These are phyloP conservation scores for Pachypanchax playfairii DNA, from an alignment of 2,113 vertebrate species.

Conservation along the genomic window DNA sequence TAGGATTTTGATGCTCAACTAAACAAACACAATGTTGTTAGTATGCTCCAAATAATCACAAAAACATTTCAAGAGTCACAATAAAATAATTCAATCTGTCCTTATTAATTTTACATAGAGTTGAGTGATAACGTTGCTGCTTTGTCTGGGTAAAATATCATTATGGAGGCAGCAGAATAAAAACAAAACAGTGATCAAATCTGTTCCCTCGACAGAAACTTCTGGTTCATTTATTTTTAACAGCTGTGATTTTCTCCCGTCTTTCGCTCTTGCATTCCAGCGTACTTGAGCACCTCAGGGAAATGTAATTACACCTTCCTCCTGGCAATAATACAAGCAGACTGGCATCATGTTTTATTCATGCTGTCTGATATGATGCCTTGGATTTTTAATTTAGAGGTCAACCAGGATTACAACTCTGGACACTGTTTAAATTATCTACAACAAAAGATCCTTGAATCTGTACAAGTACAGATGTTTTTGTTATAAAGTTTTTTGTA, in stretches of 20 bases:
- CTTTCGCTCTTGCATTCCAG: conserved; percentile 13
- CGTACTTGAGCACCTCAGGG: conserved; percentile 57
- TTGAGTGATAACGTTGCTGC: background rate
- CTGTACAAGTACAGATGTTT: no score
- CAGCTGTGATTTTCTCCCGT: background rate
- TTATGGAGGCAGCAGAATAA: conserved; percentile 24
- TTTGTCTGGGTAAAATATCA: background rate
- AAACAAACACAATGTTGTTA: no score
- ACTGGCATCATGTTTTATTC: conserved; percentile 72
- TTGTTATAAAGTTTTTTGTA: no score
- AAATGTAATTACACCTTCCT: conserved; percentile 72
- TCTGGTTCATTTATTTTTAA: background rate
- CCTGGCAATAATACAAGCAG: conserved; percentile 63
- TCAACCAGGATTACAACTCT: conserved; percentile 57
- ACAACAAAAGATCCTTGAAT: conserved; percentile 10
- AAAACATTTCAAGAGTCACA: conserved; percentile 22
- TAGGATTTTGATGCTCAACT: no score
- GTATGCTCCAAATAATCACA: conserved; percentile 3
- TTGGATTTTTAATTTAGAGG: conserved; percentile 76
- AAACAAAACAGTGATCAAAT: background rate
- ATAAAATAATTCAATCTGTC: conserved; percentile 24
- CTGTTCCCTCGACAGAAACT: conserved; percentile 16
- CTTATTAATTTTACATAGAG: conserved; percentile 37
- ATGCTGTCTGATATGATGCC: conserved; percentile 51
- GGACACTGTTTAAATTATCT: conserved; percentile 45